Percentiles rank a stretch among this genome's conserved stretches.
These are phyloP conservation scores for Philaethria dido DNA, from an alignment of 2,888 invertebrate genomes.

Conservation along the genomic window DNA sequence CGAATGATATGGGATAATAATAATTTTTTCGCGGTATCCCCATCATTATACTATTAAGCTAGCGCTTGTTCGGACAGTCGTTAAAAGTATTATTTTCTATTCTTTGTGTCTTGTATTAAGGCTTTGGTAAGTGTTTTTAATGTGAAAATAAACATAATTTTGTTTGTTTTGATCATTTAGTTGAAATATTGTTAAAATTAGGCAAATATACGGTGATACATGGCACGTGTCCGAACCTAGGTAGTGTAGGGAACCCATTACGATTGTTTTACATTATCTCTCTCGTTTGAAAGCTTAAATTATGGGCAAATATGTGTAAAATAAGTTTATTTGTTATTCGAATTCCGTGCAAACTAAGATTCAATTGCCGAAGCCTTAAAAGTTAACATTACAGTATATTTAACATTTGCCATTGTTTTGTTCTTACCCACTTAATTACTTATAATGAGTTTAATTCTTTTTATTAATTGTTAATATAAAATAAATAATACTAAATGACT, in stretches of 20 bases:
- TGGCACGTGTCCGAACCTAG: conserved; percentile 46
- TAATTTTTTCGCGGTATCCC: conserved; percentile 58
- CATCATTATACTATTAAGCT: conserved; percentile 45
- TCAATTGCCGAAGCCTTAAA: conserved; percentile 5
- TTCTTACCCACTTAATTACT: background rate
- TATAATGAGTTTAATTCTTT: background rate
- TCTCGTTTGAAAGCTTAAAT: background rate
- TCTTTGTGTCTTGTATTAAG: conserved; percentile 27
- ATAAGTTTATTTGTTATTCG: conserved; percentile 11
- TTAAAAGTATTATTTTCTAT: conserved; percentile 36
- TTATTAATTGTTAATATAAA: background rate
- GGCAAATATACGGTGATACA: conserved; percentile 30
- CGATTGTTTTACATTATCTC: conserved; percentile 10
- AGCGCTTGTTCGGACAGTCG: conserved; percentile 19
- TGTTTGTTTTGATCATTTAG: conserved; percentile 30
- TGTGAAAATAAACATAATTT: conserved; percentile 32
- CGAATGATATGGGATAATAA: conserved; percentile 51
- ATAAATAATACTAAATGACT: background rate
- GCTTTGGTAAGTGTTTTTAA: conserved; percentile 44
- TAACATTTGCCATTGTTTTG: conserved; percentile 20
- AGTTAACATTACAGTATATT: background rate
- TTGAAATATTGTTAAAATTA: conserved; percentile 22
- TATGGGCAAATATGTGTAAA: background rate
- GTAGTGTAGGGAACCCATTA: conserved; percentile 23
- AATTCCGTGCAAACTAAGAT: background rate